phyloP scores from a whole-genome alignment of 1,140 invertebrate species.

The Aphelinus certus region DNA sequence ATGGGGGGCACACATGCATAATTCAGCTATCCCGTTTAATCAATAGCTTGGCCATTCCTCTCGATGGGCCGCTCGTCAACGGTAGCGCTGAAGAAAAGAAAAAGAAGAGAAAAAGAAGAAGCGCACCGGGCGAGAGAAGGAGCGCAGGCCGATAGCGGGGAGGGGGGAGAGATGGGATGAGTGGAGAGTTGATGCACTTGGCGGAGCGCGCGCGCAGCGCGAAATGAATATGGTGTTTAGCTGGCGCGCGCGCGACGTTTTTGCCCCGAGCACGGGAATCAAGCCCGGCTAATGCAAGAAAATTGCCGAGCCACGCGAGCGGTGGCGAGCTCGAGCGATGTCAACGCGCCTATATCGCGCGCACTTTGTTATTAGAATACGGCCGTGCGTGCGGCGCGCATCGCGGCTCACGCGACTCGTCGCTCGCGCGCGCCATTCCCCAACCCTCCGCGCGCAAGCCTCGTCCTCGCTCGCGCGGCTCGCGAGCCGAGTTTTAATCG shows the following conservation, averaged over 20 bases:
- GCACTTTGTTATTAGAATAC: too few relatives aligned
- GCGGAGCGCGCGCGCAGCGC: background rate
- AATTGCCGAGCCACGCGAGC: constrained; percentile 5
- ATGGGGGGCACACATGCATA: background rate
- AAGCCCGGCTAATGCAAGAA: constrained; percentile 21
- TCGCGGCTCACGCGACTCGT: too few relatives aligned
- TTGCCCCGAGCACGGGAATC: constrained; percentile 16
- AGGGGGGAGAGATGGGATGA: background rate
- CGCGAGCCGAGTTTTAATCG: too few relatives aligned
- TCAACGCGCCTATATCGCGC: too few relatives aligned
- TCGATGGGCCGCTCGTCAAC: background rate
- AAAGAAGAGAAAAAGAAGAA: background rate
- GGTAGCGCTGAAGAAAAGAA: background rate
- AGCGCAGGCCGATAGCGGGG: too few relatives aligned
- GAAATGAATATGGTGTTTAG: constrained; percentile 28
- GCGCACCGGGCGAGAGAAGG: background rate
- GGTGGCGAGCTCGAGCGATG: constrained; percentile 4
- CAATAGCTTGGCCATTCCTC: constrained; percentile 7
- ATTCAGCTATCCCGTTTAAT: constrained; percentile 17
- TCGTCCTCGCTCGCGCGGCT: too few relatives aligned
- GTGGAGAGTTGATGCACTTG: background rate
- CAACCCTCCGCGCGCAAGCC: too few relatives aligned
- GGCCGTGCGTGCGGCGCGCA: too few relatives aligned
- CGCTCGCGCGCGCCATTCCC: too few relatives aligned
- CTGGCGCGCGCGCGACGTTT: background rate